phyloP scores from a whole-genome alignment of 2,888 invertebrate species.

The Leptinotarsa tumamoca region DNA sequence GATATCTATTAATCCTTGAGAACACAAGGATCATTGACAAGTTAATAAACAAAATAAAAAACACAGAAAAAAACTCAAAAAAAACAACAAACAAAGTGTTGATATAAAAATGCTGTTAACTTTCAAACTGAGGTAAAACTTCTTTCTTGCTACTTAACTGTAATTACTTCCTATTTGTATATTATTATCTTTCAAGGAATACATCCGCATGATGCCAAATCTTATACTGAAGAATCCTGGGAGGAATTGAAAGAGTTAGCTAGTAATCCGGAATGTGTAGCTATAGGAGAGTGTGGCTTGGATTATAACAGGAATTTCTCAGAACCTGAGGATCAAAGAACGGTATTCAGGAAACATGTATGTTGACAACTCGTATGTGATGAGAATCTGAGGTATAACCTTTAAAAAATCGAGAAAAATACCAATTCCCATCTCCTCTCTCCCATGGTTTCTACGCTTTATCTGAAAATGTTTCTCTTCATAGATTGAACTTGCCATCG shows the following conservation, averaged over 20 bases:
- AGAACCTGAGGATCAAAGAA: conserved; percentile 86
- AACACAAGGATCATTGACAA: no score
- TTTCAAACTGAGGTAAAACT: no score
- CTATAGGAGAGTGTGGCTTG: conserved; percentile 93
- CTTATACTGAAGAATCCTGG: conserved; percentile 83
- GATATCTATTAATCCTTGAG: no score
- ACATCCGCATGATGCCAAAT: conserved; percentile 94
- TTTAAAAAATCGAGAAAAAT: no score
- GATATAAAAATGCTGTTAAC: no score
- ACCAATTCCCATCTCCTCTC: no score
- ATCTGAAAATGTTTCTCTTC: conserved; percentile 49
- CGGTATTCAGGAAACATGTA: conserved; percentile 89
- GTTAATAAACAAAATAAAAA: no score
- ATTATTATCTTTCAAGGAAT: conserved; percentile 71
- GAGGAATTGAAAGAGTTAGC: conserved; percentile 81
- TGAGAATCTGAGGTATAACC: background rate
- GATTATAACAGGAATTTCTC: conserved; percentile 96
- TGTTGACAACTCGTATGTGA: conserved; percentile 20
- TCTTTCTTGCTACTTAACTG: no score
- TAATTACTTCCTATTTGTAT: no score
- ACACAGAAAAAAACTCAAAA: no score
- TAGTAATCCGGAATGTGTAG: conserved; percentile 89
- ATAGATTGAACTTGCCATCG: conserved; percentile 86
- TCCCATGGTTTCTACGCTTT: no score
- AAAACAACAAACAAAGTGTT: no score